Conservation (phyloP, 2,888 invertebrate species). For the Pandemis corylana region DNA sequence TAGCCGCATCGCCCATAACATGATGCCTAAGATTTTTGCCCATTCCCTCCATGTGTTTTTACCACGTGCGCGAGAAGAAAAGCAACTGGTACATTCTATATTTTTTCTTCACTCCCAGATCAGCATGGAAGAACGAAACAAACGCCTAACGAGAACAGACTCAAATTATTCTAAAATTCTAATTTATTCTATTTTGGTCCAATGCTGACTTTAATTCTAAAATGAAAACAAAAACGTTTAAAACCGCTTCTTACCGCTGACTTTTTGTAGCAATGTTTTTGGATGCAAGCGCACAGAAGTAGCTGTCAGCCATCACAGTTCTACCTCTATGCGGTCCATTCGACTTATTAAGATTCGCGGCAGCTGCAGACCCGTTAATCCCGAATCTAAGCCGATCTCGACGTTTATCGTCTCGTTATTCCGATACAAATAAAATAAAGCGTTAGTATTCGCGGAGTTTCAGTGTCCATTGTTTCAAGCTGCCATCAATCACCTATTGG, state of each 20-base stretch:
- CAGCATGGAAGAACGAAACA: too few relatives aligned
- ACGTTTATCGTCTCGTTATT: constrained; percentile 80
- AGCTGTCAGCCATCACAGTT: constrained; percentile 1
- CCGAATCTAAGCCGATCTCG: constrained; percentile 76
- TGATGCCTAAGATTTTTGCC: too few relatives aligned
- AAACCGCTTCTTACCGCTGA: neutral
- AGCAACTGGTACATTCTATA: too few relatives aligned
- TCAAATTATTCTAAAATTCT: too few relatives aligned
- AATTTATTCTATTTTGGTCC: too few relatives aligned
- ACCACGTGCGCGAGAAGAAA: too few relatives aligned
- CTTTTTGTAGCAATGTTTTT: neutral
- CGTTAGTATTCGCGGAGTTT: constrained; percentile 82
- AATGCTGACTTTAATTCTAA: neutral
- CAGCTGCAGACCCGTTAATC: constrained; percentile 69
- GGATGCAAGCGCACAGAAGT: neutral
- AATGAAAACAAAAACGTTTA: neutral
- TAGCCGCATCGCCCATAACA: too few relatives aligned
- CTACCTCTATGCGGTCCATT: constrained; percentile 3
- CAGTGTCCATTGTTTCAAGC: constrained; percentile 80
- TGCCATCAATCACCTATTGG: constrained; percentile 80
- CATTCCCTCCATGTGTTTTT: too few relatives aligned
- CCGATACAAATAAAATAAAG: constrained; percentile 81
- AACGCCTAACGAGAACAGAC: too few relatives aligned
- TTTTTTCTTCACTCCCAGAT: too few relatives aligned
- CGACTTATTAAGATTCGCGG: constrained; percentile 62